phyloP scores from a whole-genome alignment of 2,113 vertebrate genomes.

The Sus scrofa region T2T-Sscrofa CM000817.6:152608501-152609000 shows the following conservation, averaged over 20 bases:
- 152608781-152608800: not conserved
- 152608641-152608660: not conserved
- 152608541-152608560: not conserved
- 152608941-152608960: no score
- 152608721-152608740: not conserved
- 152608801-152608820: slow-evolving; percentile 7
- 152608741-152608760: slow-evolving; percentile 29
- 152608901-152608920: no score
- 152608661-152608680: not conserved
- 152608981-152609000: no score
- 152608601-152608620: not conserved
- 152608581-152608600: not conserved
- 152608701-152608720: not conserved
- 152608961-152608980: no score
- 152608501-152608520: not conserved
- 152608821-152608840: not conserved
- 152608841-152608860: no score
- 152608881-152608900: no score
- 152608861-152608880: no score
- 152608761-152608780: not conserved
- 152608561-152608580: not conserved
- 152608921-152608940: no score
- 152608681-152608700: not conserved
- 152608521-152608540: not conserved
- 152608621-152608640: not conserved